Conservation (phyloP, 2,797 vertebrate genomes). For the Pseudocheirus occidentalis region DNA sequence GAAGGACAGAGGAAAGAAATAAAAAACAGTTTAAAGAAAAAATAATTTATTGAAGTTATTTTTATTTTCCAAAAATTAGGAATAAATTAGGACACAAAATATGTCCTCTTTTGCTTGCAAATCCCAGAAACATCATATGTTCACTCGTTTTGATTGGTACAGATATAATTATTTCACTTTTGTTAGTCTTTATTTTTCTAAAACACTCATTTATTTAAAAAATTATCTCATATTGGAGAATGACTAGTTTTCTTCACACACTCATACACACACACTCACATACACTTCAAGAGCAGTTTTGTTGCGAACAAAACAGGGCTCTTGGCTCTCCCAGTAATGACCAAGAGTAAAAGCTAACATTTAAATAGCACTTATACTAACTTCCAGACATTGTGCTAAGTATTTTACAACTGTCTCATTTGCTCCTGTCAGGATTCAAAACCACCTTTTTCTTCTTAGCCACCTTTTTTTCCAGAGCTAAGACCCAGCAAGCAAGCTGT, state of each 20-base stretch:
- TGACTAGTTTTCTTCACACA: constrained; percentile 1
- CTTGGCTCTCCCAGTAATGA: not conserved
- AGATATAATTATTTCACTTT: constrained; percentile 22
- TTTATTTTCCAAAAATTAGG: not conserved
- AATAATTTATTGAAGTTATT: not conserved
- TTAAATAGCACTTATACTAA: too few relatives aligned
- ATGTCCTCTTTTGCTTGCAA: not conserved
- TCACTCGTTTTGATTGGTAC: not conserved
- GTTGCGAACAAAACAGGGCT: constrained; percentile 31
- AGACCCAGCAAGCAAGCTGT: too few relatives aligned
- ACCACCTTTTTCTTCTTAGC: too few relatives aligned
- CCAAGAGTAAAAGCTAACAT: too few relatives aligned
- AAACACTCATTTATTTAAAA: not conserved
- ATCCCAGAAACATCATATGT: not conserved
- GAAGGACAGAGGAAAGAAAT: not conserved
- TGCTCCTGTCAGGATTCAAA: not conserved
- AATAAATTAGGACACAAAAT: not conserved
- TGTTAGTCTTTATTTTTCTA: not conserved
- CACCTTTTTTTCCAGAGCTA: too few relatives aligned
- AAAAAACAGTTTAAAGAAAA: not conserved
- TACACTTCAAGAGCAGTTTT: constrained; percentile 27
- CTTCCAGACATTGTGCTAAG: too few relatives aligned
- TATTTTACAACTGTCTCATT: too few relatives aligned
- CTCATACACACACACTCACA: not conserved
- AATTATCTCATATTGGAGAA: constrained; percentile 19